phyloP scores from a whole-genome alignment of 2,888 invertebrate species.

The Orthonevra nobilis region DNA sequence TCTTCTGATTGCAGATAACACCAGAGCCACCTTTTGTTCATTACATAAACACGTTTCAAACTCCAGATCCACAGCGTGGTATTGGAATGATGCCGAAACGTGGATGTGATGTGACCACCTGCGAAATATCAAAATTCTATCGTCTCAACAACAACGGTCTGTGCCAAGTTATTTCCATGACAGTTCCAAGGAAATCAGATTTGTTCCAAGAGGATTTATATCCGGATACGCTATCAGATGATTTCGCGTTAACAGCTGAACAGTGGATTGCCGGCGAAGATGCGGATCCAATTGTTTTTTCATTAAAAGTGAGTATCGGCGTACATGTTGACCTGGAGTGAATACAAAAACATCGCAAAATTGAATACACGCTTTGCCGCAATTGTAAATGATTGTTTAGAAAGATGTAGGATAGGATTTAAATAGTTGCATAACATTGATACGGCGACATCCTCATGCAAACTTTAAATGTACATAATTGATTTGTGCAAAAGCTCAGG shows the following conservation, averaged over 20 bases:
- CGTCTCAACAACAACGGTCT: slow-evolving; percentile 96
- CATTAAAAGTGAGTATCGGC: slow-evolving; percentile 87
- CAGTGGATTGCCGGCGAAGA: slow-evolving; percentile 96
- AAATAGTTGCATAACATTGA: too few species aligned
- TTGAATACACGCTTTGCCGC: slow-evolving; percentile 31
- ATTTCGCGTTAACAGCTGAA: slow-evolving; percentile 92
- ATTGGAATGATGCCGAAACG: slow-evolving; percentile 99
- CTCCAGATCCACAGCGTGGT: slow-evolving; percentile 98
- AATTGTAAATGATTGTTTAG: too few species aligned
- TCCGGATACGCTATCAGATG: slow-evolving; percentile 96
- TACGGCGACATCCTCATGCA: too few species aligned
- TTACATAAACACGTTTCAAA: slow-evolving; percentile 98
- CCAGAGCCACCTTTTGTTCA: slow-evolving; percentile 97
- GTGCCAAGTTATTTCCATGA: slow-evolving; percentile 96
- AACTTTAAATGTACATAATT: too few species aligned
- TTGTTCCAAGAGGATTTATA: slow-evolving; percentile 98
- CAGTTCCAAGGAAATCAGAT: slow-evolving; percentile 98
- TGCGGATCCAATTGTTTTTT: slow-evolving; percentile 94
- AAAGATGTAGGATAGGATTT: too few species aligned
- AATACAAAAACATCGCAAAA: not conserved
- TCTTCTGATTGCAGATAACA: slow-evolving; percentile 85
- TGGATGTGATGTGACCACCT: slow-evolving; percentile 95
- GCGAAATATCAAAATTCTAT: slow-evolving; percentile 97
- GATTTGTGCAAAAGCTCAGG: too few species aligned
- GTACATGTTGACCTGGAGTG: slow-evolving; percentile 10